Conservation (phyloP, 2,113 vertebrate genomes). For the Eptatretus burgeri region DNA sequence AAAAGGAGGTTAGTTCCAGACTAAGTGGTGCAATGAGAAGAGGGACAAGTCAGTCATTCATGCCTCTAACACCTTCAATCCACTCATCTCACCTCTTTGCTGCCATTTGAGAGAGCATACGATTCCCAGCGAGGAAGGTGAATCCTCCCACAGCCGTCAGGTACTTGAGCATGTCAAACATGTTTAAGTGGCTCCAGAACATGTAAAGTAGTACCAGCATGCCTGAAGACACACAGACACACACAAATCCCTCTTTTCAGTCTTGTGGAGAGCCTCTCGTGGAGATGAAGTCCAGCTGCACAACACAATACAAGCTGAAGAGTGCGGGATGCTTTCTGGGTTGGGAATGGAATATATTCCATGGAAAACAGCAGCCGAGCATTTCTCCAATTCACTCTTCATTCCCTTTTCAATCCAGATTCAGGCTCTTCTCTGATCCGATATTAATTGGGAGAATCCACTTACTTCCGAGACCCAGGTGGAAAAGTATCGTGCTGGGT, state of each 20-base stretch:
- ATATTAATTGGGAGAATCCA: background rate
- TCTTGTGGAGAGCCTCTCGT: conserved; percentile 10
- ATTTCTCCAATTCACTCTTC: too few species aligned
- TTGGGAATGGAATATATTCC: too few species aligned
- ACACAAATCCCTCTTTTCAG: conserved; percentile 11
- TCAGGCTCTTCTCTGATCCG: too few species aligned
- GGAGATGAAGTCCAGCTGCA: too few species aligned
- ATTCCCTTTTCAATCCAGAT: too few species aligned
- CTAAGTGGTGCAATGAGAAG: too few species aligned
- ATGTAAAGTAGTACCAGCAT: conserved; percentile 87
- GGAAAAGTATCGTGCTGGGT: conserved; percentile 77
- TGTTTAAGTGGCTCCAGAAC: conserved; percentile 95
- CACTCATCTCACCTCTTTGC: conserved; percentile 40
- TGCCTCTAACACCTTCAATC: too few species aligned
- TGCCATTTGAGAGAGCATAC: conserved; percentile 92
- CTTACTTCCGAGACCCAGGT: conserved; percentile 75
- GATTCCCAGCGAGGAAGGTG: conserved; percentile 87
- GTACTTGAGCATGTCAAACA: conserved; percentile 98
- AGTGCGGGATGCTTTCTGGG: too few species aligned
- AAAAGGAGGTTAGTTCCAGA: too few species aligned
- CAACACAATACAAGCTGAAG: too few species aligned
- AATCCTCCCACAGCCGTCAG: conserved; percentile 59
- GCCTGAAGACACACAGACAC: conserved; percentile 19
- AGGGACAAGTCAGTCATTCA: too few species aligned
- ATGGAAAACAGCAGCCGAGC: too few species aligned